Evolutionary conservation across 2,888 invertebrate genomes (phyloP).

Genomic region (Polyploca ridens): DNA sequence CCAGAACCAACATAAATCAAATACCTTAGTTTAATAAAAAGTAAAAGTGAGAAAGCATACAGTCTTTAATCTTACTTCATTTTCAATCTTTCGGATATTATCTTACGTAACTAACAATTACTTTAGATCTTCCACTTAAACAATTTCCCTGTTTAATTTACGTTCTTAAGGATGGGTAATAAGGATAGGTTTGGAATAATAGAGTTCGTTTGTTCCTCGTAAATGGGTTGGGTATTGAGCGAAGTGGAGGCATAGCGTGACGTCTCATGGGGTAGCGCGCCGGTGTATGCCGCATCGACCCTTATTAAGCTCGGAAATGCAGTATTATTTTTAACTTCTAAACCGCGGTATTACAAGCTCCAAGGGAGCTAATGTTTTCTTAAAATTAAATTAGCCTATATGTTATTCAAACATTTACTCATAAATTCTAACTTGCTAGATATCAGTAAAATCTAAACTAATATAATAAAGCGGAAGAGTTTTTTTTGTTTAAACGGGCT

Average conservation of each 20-base stretch:
- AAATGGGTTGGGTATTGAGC: slow-evolving; percentile 32
- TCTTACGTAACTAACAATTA: slow-evolving; percentile 1
- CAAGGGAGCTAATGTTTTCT: too few relatives aligned
- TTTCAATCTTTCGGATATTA: background rate
- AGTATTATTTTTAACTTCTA: background rate
- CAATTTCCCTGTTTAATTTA: slow-evolving; percentile 8
- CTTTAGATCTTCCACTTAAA: background rate
- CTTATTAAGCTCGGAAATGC: slow-evolving; percentile 2
- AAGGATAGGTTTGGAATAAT: slow-evolving; percentile 21
- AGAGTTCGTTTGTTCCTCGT: slow-evolving; percentile 19
- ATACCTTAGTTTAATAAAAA: background rate
- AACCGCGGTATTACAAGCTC: too few relatives aligned
- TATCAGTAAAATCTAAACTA: too few relatives aligned
- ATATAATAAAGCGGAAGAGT: too few relatives aligned
- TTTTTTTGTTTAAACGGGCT: too few relatives aligned
- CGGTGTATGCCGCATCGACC: slow-evolving; percentile 28
- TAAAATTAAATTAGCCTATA: too few relatives aligned
- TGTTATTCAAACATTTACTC: too few relatives aligned
- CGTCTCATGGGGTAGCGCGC: slow-evolving; percentile 15
- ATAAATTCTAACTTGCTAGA: too few relatives aligned
- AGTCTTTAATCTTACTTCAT: background rate
- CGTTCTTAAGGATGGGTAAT: background rate
- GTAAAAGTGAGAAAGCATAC: background rate
- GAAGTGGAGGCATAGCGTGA: slow-evolving; percentile 18
- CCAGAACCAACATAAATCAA: too few relatives aligned